Conservation (phyloP, 1,140 invertebrate genomes). For the Caenorhabditis inopinata region DNA sequence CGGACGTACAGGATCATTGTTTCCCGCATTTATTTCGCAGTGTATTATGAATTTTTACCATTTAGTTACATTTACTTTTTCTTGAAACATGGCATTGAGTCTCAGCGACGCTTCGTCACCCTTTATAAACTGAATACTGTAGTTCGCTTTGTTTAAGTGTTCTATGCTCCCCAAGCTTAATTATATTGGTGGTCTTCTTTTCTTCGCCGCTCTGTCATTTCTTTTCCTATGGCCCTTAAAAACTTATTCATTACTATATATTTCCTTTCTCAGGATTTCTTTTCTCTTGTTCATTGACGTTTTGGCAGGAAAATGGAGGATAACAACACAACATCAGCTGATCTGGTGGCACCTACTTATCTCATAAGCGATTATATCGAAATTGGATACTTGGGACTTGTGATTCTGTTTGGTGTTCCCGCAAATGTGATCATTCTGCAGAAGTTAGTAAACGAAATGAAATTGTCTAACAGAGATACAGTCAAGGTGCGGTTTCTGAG, state of each 20-base stretch:
- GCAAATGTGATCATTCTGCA: constrained; percentile 55
- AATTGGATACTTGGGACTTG: constrained; percentile 57
- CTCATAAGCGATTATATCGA: constrained; percentile 62
- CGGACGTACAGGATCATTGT: too few relatives aligned
- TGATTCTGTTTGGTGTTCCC: constrained; percentile 56
- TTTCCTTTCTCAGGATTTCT: background rate
- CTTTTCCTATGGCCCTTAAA: too few relatives aligned
- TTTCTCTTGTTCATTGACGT: background rate
- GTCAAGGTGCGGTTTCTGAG: constrained; percentile 45
- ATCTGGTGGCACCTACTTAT: constrained; percentile 50
- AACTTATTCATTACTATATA: background rate
- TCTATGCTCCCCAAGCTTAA: too few relatives aligned
- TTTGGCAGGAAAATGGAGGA: background rate
- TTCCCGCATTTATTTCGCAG: too few relatives aligned
- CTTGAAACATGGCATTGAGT: too few relatives aligned
- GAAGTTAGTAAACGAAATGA: constrained; percentile 47
- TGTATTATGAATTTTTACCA: too few relatives aligned
- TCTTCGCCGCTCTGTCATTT: too few relatives aligned
- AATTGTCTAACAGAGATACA: constrained; percentile 41
- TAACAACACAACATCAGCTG: background rate
- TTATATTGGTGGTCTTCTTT: too few relatives aligned
- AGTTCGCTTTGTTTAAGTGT: too few relatives aligned
- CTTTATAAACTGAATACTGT: too few relatives aligned
- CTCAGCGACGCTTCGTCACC: too few relatives aligned
- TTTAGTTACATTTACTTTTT: too few relatives aligned